Conservation (phyloP, 2,797 vertebrate species). For the Numenius phaeopus region DNA sequence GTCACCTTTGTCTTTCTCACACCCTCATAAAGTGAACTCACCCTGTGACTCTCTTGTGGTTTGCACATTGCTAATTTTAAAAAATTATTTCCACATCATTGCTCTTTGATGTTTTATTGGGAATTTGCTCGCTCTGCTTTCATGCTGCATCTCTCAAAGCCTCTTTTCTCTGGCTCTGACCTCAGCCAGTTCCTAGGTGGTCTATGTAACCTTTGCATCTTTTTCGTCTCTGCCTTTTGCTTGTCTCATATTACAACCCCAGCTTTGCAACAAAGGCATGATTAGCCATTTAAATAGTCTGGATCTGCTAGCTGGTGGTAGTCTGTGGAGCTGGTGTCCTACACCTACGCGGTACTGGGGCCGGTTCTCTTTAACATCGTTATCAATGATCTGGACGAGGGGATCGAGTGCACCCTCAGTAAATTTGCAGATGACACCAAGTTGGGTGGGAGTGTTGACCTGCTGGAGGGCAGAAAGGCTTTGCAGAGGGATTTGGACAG, state of each 20-base stretch:
- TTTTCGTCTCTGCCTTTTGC: background rate
- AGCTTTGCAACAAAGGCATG: background rate
- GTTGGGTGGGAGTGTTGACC: no score
- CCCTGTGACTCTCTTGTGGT: background rate
- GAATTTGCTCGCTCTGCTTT: background rate
- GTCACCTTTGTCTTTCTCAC: background rate
- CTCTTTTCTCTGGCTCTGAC: background rate
- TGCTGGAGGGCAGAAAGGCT: no score
- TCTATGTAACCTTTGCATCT: background rate
- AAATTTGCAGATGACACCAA: no score
- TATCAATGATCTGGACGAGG: no score
- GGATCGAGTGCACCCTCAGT: no score
- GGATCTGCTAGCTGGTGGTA: background rate
- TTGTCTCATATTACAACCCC: background rate
- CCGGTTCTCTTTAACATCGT: no score
- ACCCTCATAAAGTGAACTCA: background rate
- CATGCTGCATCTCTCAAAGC: background rate
- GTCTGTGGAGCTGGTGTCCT: background rate
- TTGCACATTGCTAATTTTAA: background rate
- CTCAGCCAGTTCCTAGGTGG: background rate
- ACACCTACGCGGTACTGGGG: no score
- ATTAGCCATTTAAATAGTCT: background rate
- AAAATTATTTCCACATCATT: background rate
- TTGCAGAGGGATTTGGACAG: no score
- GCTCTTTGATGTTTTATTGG: background rate